Conservation (phyloP, 2,797 vertebrate genomes). For the Nyctalus aviator region DNA sequence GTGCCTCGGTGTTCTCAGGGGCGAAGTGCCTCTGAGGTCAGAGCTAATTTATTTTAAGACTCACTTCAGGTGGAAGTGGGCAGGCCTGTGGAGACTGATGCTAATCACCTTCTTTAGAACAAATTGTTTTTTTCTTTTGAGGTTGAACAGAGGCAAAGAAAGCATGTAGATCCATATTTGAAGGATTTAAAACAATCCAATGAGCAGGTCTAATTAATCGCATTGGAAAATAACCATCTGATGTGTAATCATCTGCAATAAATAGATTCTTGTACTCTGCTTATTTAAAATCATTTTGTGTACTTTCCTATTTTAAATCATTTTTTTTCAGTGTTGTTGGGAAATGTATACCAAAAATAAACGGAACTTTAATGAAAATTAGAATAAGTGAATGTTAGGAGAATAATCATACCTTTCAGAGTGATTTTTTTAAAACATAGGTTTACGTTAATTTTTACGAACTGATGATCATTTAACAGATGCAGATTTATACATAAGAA, state of each 20-base stretch:
- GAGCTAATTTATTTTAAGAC: constrained; percentile 39
- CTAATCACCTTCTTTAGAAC: constrained; percentile 23
- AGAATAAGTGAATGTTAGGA: not conserved
- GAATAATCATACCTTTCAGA: not conserved
- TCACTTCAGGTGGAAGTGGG: not conserved
- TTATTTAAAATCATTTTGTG: not conserved
- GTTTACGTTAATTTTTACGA: not conserved
- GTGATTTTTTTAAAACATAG: not conserved
- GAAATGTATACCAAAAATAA: constrained; percentile 13
- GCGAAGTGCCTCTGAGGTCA: constrained; percentile 12
- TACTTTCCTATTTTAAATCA: constrained; percentile 1
- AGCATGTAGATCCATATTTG: not conserved
- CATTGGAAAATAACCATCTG: not conserved
- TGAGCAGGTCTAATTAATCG: not conserved
- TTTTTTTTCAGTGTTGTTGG: not conserved
- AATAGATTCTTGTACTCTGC: not conserved
- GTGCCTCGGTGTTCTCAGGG: not conserved
- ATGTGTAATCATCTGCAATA: not conserved
- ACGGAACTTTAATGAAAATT: not conserved
- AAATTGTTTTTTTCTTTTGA: constrained; percentile 30
- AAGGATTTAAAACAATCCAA: not conserved
- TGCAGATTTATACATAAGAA: not conserved
- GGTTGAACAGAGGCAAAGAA: not conserved
- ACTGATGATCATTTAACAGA: not conserved
- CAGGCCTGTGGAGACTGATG: not conserved